These are phyloP conservation scores for Cavia aperea DNA, from an alignment of 2,113 vertebrate species.

Conservation along the genomic window DNA sequence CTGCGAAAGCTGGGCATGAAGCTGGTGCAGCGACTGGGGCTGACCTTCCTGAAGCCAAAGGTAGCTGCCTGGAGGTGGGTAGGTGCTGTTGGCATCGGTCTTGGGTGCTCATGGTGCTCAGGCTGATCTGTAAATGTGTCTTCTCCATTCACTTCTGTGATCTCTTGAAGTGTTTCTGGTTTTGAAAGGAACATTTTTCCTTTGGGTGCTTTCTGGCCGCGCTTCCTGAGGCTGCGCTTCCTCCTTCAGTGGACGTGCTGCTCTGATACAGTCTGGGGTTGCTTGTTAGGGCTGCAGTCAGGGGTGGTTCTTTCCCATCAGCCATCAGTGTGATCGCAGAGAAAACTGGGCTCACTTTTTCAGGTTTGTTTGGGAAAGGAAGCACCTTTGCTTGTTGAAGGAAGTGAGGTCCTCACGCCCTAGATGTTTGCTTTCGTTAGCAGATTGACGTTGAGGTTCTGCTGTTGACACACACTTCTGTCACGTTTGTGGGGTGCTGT, in stretches of 20 bases:
- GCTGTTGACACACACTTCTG: background rate
- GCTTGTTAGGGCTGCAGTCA: no score
- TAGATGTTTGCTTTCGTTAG: background rate
- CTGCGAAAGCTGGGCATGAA: conserved; percentile 91
- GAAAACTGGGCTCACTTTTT: background rate
- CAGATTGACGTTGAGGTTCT: background rate
- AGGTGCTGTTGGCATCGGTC: rapidly evolving
- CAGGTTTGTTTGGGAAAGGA: background rate
- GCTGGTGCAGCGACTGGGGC: conserved; percentile 89
- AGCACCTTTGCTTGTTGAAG: background rate
- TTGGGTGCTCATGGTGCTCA: rapidly evolving
- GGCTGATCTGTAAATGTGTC: rapidly evolving
- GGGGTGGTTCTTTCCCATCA: rapidly evolving
- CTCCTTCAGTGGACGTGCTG: background rate
- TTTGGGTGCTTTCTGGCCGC: background rate
- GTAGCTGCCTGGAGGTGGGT: conserved; percentile 89
- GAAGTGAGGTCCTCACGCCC: background rate
- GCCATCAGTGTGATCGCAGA: background rate
- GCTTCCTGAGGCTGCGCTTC: background rate
- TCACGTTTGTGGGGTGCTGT: background rate
- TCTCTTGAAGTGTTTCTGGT: background rate
- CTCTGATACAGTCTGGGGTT: no score
- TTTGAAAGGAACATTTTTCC: background rate
- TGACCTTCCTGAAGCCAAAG: conserved; percentile 91
- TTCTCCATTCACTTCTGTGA: background rate